Evolutionary conservation across 2,888 invertebrate species (phyloP).

Genomic region (Chrysolina americana): DNA sequence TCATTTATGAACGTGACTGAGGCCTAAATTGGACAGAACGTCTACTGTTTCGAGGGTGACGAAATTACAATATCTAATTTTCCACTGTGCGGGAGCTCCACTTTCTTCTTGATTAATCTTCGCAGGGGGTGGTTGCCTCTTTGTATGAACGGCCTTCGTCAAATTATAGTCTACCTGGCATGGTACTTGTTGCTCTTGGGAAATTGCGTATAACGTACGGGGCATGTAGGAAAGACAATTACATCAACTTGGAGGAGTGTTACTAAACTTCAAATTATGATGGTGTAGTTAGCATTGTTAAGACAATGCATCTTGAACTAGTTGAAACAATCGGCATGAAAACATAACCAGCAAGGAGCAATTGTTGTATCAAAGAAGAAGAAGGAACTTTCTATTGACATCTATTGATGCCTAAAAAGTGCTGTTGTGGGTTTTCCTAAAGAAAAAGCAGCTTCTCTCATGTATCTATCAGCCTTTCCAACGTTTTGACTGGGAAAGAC

Average conservation of each 20-base stretch:
- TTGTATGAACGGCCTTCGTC: conserved; percentile 34
- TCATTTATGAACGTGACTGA: conserved; percentile 44
- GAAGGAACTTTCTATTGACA: too few species aligned
- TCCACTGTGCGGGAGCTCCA: conserved; percentile 49
- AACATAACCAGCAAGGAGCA: too few species aligned
- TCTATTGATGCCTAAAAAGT: too few species aligned
- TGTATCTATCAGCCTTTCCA: too few species aligned
- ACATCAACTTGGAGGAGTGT: not conserved
- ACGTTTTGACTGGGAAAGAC: too few species aligned
- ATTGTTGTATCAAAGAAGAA: too few species aligned
- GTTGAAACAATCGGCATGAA: too few species aligned
- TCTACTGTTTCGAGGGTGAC: conserved; percentile 49
- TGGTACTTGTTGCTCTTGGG: conserved; percentile 26
- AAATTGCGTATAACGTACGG: not conserved
- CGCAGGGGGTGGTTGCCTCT: conserved; percentile 46
- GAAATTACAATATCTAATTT: conserved; percentile 55
- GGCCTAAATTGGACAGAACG: conserved; percentile 47
- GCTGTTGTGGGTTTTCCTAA: too few species aligned
- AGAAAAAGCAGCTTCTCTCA: too few species aligned
- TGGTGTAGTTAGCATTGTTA: too few species aligned
- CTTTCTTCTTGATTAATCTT: conserved; percentile 54
- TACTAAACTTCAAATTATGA: not conserved
- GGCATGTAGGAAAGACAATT: not conserved
- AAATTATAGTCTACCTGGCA: conserved; percentile 31
- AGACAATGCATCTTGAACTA: too few species aligned